phyloP scores from a whole-genome alignment of 1,140 invertebrate genomes.

The Saccostrea cuccullata region DNA sequence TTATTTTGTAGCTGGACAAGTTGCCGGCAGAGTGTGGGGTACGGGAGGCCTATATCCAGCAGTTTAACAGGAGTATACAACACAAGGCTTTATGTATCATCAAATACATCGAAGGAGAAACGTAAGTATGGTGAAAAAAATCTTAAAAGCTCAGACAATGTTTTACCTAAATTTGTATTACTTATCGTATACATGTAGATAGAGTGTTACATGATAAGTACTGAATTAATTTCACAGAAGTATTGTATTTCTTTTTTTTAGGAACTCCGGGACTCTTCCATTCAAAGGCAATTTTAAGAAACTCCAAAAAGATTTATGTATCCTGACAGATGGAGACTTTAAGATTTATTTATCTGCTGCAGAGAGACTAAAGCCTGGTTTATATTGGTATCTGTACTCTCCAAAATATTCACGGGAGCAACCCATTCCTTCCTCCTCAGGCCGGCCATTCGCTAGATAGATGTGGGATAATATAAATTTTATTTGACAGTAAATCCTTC shows the following conservation, averaged over 20 bases:
- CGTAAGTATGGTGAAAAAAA: slow-evolving; percentile 62
- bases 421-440: not conserved
- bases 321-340: slow-evolving; percentile 23
- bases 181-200: too few species aligned
- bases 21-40: slow-evolving; percentile 67
- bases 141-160: not conserved
- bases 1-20: slow-evolving; percentile 65
- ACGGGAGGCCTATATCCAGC: slow-evolving; percentile 66
- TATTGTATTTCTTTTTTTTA: not conserved
- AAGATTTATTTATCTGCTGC: slow-evolving; percentile 24
- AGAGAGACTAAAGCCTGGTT: slow-evolving; percentile 25
- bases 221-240: too few species aligned
- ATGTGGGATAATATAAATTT: not conserved
- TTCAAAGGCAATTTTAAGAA: slow-evolving; percentile 2
- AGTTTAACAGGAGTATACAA: slow-evolving; percentile 68
- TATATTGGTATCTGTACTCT: not conserved
- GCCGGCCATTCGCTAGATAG: not conserved
- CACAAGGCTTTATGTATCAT: slow-evolving; percentile 70
- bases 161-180: too few species aligned
- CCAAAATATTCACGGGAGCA: slow-evolving; percentile 1
- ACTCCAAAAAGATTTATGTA: slow-evolving; percentile 26
- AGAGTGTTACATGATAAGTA: too few species aligned
- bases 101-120: slow-evolving; percentile 70
- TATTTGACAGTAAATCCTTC: too few species aligned
- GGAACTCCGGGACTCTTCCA: slow-evolving; percentile 15